Evolutionary conservation across 2,113 vertebrate genomes (phyloP).

Genomic region (Tragelaphus scriptus): DNA sequence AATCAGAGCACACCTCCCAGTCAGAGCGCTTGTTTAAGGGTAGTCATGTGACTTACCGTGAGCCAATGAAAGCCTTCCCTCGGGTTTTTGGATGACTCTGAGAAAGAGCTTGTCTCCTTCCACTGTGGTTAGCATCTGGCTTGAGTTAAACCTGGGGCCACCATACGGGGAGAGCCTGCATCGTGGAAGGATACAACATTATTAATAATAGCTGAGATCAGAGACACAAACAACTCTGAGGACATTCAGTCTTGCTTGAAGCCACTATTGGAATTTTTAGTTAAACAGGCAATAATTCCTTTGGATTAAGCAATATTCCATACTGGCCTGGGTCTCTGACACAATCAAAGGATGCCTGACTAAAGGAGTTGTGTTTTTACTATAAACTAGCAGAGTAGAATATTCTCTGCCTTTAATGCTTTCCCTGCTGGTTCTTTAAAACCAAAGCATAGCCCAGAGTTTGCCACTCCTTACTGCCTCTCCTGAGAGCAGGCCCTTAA

Average conservation of each 20-base stretch:
- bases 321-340: background rate
- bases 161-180: background rate
- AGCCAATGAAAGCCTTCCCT: background rate
- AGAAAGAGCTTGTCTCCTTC: background rate
- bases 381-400: background rate
- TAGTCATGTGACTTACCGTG: background rate
- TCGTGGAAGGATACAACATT: background rate
- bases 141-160: background rate
- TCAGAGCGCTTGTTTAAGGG: background rate
- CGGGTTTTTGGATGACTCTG: background rate
- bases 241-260: background rate
- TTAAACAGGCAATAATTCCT: background rate
- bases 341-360: background rate
- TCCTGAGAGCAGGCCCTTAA: background rate
- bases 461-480: background rate
- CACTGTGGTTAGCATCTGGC: background rate
- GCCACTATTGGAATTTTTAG: background rate
- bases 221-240: background rate
- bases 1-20: background rate
- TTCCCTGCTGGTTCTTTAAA: background rate
- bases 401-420: background rate
- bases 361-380: background rate
- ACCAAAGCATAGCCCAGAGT: background rate
- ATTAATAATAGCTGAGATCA: background rate
- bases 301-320: background rate